Evolutionary conservation across 2,113 vertebrate genomes (phyloP), one percentile per base, ranked within the genome.

Genomic region (Proterorhinus semilunaris): DNA sequence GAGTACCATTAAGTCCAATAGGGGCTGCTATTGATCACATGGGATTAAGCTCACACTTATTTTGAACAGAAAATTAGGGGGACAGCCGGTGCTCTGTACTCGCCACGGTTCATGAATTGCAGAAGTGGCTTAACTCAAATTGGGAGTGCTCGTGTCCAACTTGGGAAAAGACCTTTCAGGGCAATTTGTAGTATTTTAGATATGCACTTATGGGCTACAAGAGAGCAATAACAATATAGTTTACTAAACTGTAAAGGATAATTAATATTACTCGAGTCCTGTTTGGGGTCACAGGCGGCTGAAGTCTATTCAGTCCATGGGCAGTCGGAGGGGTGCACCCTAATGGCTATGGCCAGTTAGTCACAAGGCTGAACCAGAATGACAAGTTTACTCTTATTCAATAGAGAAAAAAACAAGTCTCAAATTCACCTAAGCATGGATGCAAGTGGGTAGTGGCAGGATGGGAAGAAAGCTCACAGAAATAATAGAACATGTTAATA

Each of bases 1-100:
- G 67, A 58, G 62, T 66, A 63, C 76, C 61, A 68, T 82, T 87
- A 89, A 71, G 80, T 77, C 68, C 53, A 87, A 82, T 59, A 65
- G 83, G 76, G 68, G 78, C 57, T 16, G 36, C 43, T 80, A 81
- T 84, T 85, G 88, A 84, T 87, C 82, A 82, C 62, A 70, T 67
- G 72, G 57, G 78, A 83, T 83, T 74, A 75, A 69, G 74, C 27
- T 71, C 68, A 59, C 61, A 77, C 66, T 66, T 63, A 55, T 10
- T 5, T 71, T 66, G 82, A 81, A 78, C 69, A 83, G 71, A 83
- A 63, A 84, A 82, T 70, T 66, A 79, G 49, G 76, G 9, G 67
- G 15, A 61, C 45, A 65, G 72, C 69, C 52, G 45, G 63, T 51
- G 71, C 65, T 58, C 69, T 64, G 43, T 45, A 63, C 57, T 43